phyloP scores from a whole-genome alignment of 2,888 invertebrate species.

The Meiosimyza platycephala region DNA sequence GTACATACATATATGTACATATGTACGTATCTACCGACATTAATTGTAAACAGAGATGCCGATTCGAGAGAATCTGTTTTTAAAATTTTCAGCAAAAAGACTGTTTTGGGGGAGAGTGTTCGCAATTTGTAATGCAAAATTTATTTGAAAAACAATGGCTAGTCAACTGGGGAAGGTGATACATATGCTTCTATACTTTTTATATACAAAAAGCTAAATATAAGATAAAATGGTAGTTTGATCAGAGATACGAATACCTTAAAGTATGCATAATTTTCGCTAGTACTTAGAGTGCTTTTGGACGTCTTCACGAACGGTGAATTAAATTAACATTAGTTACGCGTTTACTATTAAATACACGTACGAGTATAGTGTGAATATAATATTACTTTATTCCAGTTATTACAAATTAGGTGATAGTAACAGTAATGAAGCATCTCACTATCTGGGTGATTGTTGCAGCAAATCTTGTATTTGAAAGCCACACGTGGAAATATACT shows the following conservation, averaged over 20 bases:
- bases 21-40: background rate
- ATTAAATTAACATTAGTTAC: too few relatives aligned
- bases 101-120: background rate
- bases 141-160: constrained; percentile 14
- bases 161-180: constrained; percentile 7
- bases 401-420: too few relatives aligned
- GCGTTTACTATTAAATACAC: too few relatives aligned
- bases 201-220: too few relatives aligned
- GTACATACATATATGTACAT: too few relatives aligned
- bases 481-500: too few relatives aligned
- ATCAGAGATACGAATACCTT: background rate
- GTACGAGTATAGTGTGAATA: too few relatives aligned
- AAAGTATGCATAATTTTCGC: background rate
- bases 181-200: constrained; percentile 8
- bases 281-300: background rate
- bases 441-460: too few relatives aligned
- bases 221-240: constrained; percentile 15
- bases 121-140: constrained; percentile 18
- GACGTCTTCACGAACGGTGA: constrained; percentile 8
- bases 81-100: background rate
- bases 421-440: too few relatives aligned
- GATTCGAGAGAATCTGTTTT: background rate
- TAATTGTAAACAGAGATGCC: background rate
- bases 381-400: too few relatives aligned
- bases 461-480: too few relatives aligned